Conservation (phyloP, 2,797 vertebrate genomes). For the Ceryle rudis region DNA sequence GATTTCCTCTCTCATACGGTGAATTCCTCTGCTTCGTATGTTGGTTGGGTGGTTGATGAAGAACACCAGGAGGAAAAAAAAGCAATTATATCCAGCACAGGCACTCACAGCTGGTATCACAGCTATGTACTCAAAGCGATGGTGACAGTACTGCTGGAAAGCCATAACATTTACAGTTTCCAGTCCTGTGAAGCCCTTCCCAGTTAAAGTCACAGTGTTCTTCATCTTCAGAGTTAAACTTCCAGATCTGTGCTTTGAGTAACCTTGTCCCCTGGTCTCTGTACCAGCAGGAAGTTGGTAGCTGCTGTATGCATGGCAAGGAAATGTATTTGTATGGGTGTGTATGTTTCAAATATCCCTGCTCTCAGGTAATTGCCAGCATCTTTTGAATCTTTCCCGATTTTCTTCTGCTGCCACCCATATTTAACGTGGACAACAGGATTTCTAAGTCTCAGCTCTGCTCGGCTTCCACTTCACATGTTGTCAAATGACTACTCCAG, state of each 20-base stretch:
- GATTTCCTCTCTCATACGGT: neutral
- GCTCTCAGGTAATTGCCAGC: neutral
- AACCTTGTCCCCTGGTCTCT: neutral
- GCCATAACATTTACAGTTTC: constrained; percentile 7
- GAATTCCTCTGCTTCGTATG: neutral
- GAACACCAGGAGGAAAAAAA: constrained; percentile 42
- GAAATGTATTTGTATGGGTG: neutral
- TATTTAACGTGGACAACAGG: neutral
- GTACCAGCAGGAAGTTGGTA: neutral
- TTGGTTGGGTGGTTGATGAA: constrained; percentile 19
- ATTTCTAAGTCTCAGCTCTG: neutral
- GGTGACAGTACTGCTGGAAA: neutral
- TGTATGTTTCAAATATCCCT: neutral
- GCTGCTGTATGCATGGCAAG: neutral
- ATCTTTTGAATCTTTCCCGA: neutral
- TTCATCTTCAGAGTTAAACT: neutral
- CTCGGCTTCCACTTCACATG: neutral
- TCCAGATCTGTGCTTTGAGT: neutral
- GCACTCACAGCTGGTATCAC: constrained; percentile 35
- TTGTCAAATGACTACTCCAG: neutral
- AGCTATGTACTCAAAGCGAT: constrained; percentile 17
- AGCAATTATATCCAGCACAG: constrained; percentile 46
- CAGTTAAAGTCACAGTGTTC: neutral
- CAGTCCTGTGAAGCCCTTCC: neutral
- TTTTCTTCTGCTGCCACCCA: neutral